These are phyloP conservation scores for Gymnorhina tibicen DNA, from an alignment of 2,113 vertebrate species.

Conservation along the genomic window DNA sequence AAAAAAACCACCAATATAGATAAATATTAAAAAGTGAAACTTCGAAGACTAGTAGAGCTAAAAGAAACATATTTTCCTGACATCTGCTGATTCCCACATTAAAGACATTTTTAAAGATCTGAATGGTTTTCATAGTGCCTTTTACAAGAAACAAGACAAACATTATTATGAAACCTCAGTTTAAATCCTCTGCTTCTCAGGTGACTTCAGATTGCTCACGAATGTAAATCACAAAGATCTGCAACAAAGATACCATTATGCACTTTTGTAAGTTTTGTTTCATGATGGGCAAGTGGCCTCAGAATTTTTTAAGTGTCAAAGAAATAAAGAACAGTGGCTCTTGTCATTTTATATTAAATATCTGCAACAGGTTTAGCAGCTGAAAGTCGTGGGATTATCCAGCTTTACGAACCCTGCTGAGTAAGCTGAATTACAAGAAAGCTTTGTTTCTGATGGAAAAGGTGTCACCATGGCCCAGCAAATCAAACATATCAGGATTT, in stretches of 20 bases:
- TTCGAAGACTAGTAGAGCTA: not conserved
- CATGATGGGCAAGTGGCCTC: not conserved
- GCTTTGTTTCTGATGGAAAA: slow-evolving; percentile 55
- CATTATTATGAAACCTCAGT: not conserved
- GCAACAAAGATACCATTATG: not conserved
- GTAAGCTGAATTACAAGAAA: slow-evolving; percentile 26
- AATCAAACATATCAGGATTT: slow-evolving; percentile 52
- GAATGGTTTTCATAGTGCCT: not conserved
- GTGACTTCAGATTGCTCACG: not conserved
- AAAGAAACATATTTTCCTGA: not conserved
- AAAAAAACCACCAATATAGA: not conserved
- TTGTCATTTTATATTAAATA: slow-evolving; percentile 38
- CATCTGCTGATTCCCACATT: not conserved
- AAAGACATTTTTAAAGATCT: not conserved
- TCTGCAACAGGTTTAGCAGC: slow-evolving; percentile 43
- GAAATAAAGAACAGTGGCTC: not conserved
- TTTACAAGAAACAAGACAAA: not conserved
- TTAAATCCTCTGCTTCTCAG: not conserved
- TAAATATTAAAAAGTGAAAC: not conserved
- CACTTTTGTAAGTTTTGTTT: not conserved
- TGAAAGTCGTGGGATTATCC: slow-evolving; percentile 28
- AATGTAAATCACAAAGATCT: not conserved
- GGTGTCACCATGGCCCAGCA: not conserved
- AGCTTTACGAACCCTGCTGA: slow-evolving; percentile 11
- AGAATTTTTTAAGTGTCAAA: not conserved